Conservation (phyloP, 92 coral and sea anemone species). For the Phenganax marumi region DNA sequence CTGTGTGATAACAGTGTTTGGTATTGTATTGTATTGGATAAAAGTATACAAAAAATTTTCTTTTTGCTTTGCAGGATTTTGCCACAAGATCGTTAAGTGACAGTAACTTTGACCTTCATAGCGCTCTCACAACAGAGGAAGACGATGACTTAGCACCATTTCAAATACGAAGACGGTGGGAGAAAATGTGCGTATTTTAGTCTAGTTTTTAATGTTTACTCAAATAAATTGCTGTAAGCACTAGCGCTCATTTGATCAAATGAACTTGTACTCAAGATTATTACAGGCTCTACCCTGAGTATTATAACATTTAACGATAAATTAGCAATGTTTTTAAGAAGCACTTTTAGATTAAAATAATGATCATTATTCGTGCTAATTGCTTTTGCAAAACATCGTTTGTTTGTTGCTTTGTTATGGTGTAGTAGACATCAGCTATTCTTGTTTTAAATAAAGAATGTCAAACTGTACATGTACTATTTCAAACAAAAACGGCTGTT, state of each 20-base stretch:
- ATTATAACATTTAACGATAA: too few relatives aligned
- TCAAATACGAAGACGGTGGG: conserved; percentile 79
- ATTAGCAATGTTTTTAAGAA: too few relatives aligned
- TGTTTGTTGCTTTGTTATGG: too few relatives aligned
- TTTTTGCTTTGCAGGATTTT: conserved; percentile 59
- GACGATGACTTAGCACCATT: conserved; percentile 61
- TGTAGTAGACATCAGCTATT: too few relatives aligned
- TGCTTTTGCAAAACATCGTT: too few relatives aligned
- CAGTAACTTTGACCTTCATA: conserved; percentile 32
- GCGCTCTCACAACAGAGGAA: conserved; percentile 38
- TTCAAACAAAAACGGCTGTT: too few relatives aligned
- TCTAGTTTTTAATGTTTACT: not conserved
- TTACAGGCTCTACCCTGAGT: too few relatives aligned
- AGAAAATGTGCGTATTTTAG: conserved; percentile 65
- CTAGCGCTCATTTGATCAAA: not conserved
- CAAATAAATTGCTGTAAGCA: not conserved
- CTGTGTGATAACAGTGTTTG: too few relatives aligned
- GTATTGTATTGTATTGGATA: not conserved
- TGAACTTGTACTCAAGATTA: not conserved
- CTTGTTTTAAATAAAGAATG: too few relatives aligned
- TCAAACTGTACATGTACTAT: too few relatives aligned
- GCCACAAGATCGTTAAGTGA: conserved; percentile 75
- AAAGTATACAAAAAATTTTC: not conserved
- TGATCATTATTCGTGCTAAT: too few relatives aligned
- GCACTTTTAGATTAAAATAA: too few relatives aligned